These are phyloP conservation scores for Petrosia ficiformis DNA, from an alignment of 37 sponge, comb jelly and placozoan species.

Conservation along the genomic window DNA sequence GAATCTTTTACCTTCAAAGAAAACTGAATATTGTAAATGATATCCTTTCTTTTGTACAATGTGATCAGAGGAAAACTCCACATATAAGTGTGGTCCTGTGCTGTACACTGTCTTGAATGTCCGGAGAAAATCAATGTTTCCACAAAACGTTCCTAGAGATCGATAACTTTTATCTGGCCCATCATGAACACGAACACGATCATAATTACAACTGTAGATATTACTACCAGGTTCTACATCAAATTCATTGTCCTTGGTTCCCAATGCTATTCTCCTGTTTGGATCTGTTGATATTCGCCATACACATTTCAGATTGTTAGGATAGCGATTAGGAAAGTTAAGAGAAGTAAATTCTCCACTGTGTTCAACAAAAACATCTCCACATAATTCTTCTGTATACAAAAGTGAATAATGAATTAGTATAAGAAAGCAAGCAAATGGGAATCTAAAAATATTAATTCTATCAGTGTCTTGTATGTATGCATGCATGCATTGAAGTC, in stretches of 20 bases:
- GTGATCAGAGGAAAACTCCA: conserved; percentile 19
- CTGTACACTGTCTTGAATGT: conserved; percentile 39
- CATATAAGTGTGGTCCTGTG: conserved; percentile 24
- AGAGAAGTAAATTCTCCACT: conserved; percentile 22
- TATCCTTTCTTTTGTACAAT: conserved; percentile 11
- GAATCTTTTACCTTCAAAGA: conserved; percentile 16
- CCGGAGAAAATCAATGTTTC: not conserved
- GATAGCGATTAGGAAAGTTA: not conserved
- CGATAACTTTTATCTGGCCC: not conserved
- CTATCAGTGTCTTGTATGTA: too few species aligned
- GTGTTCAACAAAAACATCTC: conserved; percentile 9
- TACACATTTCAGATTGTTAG: conserved; percentile 23
- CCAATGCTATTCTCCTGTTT: conserved; percentile 48
- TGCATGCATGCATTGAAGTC: too few species aligned
- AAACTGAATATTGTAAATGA: conserved; percentile 46
- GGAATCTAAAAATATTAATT: too few species aligned
- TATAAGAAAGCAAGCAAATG: too few species aligned
- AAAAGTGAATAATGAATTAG: too few species aligned
- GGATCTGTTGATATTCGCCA: conserved; percentile 66
- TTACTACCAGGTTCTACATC: conserved; percentile 30
- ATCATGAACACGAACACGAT: conserved; percentile 44
- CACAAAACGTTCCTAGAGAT: conserved; percentile 15
- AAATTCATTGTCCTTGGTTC: conserved; percentile 9
- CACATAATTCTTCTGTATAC: too few species aligned
- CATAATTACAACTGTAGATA: conserved; percentile 23